Evolutionary conservation across 2,797 vertebrate genomes (phyloP).

Genomic region (Sebastolobus alascanus): DNA sequence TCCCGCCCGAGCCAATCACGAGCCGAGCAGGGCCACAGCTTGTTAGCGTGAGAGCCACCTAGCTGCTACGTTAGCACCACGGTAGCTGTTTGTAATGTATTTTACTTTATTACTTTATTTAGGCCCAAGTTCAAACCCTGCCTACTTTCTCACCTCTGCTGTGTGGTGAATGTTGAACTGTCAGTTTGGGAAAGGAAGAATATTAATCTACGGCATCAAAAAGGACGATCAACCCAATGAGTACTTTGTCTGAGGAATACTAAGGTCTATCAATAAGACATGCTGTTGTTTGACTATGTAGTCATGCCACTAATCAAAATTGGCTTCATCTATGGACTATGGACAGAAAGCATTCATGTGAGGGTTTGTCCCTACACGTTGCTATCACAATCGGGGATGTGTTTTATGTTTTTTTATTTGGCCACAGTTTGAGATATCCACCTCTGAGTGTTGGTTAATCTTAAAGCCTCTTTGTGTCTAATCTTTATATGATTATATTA

Average conservation of each 20-base stretch:
- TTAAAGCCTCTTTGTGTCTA: not conserved
- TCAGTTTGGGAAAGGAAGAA: not conserved
- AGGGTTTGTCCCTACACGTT: not conserved
- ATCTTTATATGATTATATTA: not conserved
- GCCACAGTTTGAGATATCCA: not conserved
- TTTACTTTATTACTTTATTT: too few species aligned
- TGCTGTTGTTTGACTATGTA: not conserved
- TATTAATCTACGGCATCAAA: not conserved
- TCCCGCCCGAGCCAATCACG: too few species aligned
- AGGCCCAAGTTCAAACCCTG: not conserved
- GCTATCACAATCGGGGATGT: not conserved
- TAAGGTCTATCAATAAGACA: not conserved
- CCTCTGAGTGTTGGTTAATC: not conserved
- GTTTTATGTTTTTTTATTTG: not conserved
- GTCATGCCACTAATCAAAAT: not conserved
- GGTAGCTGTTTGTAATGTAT: too few species aligned
- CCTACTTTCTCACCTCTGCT: not conserved
- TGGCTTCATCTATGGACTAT: not conserved
- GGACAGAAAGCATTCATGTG: not conserved
- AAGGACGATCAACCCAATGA: not conserved
- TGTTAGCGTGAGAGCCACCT: not conserved
- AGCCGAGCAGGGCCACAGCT: not conserved
- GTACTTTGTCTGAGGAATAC: not conserved
- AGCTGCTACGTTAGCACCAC: too few species aligned
- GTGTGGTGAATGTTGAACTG: not conserved